phyloP scores from a whole-genome alignment of 1,140 invertebrate genomes.

The Hylaeus anthracinus region DNA sequence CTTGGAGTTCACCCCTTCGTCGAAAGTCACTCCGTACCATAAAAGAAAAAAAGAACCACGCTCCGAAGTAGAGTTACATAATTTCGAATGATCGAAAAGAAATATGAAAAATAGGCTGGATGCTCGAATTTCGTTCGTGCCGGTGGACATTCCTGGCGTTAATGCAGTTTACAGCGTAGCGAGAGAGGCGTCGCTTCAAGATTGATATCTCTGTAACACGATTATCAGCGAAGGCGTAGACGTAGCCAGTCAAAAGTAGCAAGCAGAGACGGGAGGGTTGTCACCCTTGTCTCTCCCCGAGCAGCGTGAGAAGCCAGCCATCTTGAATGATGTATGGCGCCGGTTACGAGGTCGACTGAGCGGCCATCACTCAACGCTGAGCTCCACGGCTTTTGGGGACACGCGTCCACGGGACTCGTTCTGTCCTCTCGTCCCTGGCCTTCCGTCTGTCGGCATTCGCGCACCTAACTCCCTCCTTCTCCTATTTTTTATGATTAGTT shows the following conservation, averaged over 20 bases:
- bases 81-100: background rate
- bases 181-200: constrained; percentile 46
- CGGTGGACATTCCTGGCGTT: constrained; percentile 35
- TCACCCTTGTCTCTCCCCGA: constrained; percentile 74
- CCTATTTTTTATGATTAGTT: background rate
- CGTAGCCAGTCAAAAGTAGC: constrained; percentile 71
- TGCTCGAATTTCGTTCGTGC: background rate
- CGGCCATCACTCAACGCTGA: constrained; percentile 80
- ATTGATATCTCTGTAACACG: constrained; percentile 71
- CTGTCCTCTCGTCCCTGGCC: constrained; percentile 56
- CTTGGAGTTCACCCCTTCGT: background rate
- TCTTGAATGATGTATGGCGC: constrained; percentile 82
- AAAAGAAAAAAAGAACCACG: background rate
- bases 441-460: constrained; percentile 40
- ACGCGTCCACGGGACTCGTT: constrained; percentile 62
- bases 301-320: constrained; percentile 77
- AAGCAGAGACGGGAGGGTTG: constrained; percentile 70
- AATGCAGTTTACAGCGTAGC: constrained; percentile 43
- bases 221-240: constrained; percentile 72
- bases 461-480: background rate
- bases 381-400: constrained; percentile 67
- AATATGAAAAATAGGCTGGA: background rate
- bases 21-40: background rate
- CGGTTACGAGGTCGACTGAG: constrained; percentile 80
- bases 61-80: background rate